Evolutionary conservation across 2,797 vertebrate species (phyloP).

Genomic region (Lophius americanus): DNA sequence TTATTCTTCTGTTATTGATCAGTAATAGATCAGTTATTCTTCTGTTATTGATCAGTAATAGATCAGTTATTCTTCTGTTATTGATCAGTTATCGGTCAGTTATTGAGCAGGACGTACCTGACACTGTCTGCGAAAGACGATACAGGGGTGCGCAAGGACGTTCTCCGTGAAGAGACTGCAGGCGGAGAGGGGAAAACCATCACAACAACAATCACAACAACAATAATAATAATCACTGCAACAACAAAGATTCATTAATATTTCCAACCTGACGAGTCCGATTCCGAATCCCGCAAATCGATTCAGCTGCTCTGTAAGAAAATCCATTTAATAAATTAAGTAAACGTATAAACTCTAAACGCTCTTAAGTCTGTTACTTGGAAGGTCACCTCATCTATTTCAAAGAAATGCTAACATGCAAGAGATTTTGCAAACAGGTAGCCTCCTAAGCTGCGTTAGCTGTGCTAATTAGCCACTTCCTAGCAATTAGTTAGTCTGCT

Average conservation of each 20-base stretch:
- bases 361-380: no score
- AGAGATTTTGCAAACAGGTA: neutral
- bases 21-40: no score
- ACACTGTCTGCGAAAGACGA: slow-evolving; percentile 95
- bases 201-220: no score
- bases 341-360: no score
- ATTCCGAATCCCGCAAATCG: slow-evolving; percentile 97
- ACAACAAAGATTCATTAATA: neutral
- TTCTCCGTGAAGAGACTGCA: slow-evolving; percentile 96
- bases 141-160: slow-evolving; percentile 95
- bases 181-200: neutral
- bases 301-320: slow-evolving; percentile 89
- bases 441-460: neutral
- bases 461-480: neutral
- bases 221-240: neutral
- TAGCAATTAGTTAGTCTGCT: neutral
- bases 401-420: neutral
- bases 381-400: no score
- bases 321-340: neutral
- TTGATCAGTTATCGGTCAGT: neutral
- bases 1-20: no score
- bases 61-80: no score
- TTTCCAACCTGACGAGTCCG: slow-evolving; percentile 91
- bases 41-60: no score
- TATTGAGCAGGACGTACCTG: slow-evolving; percentile 79